Conservation (phyloP, 2,888 invertebrate genomes). For the Tenthredo mesomela region DNA sequence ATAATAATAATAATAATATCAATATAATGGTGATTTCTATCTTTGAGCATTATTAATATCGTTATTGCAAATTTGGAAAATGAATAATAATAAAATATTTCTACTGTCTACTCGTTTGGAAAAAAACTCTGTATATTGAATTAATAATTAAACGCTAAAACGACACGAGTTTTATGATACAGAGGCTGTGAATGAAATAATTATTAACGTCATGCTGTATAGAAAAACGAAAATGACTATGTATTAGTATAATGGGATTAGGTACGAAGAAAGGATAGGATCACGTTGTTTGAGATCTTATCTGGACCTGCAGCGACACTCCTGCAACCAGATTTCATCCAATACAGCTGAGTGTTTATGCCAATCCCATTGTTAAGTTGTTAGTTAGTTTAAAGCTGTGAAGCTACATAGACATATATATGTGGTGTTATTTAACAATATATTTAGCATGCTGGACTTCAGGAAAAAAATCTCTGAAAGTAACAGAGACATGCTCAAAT, state of each 20-base stretch:
- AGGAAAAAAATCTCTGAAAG: conserved; percentile 18
- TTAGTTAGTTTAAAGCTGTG: conserved; percentile 24
- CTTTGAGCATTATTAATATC: not conserved
- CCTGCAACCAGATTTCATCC: conserved; percentile 62
- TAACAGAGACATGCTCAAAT: not conserved
- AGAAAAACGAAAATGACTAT: conserved; percentile 35
- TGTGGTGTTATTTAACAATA: conserved; percentile 8
- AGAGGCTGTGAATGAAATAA: not conserved
- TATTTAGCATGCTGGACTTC: conserved; percentile 13
- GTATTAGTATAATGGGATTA: conserved; percentile 56
- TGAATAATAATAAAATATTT: not conserved
- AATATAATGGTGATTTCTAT: not conserved
- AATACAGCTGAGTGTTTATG: conserved; percentile 16
- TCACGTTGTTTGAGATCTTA: conserved; percentile 63
- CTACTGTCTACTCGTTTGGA: too few relatives aligned
- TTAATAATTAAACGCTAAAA: not conserved
- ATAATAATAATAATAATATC: not conserved
- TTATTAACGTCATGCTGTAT: conserved; percentile 3
- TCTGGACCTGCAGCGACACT: conserved; percentile 65
- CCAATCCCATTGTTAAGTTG: not conserved
- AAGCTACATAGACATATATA: conserved; percentile 18
- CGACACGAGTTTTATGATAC: not conserved
- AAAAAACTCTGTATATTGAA: not conserved
- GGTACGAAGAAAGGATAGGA: conserved; percentile 66
- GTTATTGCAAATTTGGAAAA: not conserved